A percentile compares a stretch with the other conserved stretches of the same genome.
Conservation (phyloP, 1,140 invertebrate genomes). For the Babylonia areolata region DNA sequence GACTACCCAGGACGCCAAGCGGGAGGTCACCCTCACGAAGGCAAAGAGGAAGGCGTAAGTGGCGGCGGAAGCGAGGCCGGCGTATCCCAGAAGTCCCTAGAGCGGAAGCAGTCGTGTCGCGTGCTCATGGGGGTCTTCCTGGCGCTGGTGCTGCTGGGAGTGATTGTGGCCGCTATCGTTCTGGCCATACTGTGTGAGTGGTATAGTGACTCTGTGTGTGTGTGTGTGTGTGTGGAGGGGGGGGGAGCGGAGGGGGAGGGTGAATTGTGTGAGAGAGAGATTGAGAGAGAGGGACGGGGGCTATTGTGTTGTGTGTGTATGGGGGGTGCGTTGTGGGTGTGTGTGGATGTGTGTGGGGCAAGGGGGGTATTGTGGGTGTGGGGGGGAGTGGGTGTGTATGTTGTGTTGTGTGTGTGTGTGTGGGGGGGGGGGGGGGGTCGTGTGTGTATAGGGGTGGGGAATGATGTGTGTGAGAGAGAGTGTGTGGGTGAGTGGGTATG, state of each 20-base stretch:
- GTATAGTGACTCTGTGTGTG: too few relatives aligned
- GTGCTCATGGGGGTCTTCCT: slow-evolving; percentile 4
- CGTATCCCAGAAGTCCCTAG: not conserved
- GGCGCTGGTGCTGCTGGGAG: not conserved
- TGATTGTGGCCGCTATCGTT: not conserved
- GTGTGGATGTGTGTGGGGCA: slow-evolving; percentile 1
- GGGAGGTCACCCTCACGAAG: not conserved
- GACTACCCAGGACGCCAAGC: too few relatives aligned
- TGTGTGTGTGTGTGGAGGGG: too few relatives aligned
- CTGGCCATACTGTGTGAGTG: slow-evolving; percentile 7
- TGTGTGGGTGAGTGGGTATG: too few relatives aligned
- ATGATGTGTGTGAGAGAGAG: too few relatives aligned
- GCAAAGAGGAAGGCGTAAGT: slow-evolving; percentile 11
- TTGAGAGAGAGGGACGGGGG: not conserved
- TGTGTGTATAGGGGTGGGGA: too few relatives aligned
- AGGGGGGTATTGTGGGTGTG: slow-evolving; percentile 4
- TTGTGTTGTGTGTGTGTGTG: not conserved
- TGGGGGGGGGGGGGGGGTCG: too few relatives aligned
- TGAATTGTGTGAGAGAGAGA: not conserved
- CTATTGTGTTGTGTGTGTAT: not conserved
- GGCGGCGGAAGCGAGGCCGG: not conserved
- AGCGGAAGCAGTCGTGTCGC: slow-evolving; percentile 14
- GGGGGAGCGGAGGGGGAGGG: too few relatives aligned
- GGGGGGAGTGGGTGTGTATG: not conserved
- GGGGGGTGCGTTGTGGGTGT: not conserved